phyloP scores from a whole-genome alignment of 2,797 vertebrate genomes.

The Nasua narica region DNA sequence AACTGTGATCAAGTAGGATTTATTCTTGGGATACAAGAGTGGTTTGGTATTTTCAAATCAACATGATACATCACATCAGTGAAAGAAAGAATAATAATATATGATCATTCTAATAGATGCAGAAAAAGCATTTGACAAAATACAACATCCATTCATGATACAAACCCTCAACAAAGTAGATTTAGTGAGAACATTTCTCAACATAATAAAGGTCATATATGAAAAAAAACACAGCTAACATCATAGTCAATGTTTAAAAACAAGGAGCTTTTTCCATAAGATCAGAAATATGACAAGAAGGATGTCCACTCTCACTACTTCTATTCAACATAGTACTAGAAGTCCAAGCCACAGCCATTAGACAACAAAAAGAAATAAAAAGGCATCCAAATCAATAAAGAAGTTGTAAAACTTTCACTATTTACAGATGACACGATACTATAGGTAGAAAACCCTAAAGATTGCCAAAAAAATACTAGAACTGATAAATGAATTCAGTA shows the following conservation, averaged over 20 bases:
- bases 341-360: not conserved
- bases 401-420: not conserved
- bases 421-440: not conserved
- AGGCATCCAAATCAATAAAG: not conserved
- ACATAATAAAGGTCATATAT: not conserved
- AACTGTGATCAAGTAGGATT: not conserved
- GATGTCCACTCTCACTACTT: not conserved
- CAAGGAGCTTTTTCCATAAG: not conserved
- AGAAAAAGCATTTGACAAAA: not conserved
- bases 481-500: not conserved
- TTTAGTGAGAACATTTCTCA: not conserved
- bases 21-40: not conserved
- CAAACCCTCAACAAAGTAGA: not conserved
- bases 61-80: not conserved
- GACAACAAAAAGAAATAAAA: not conserved
- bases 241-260: not conserved
- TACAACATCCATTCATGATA: not conserved
- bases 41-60: not conserved
- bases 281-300: not conserved
- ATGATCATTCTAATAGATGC: no score
- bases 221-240: not conserved
- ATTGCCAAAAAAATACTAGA: not conserved
- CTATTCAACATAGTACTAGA: no score
- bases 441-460: not conserved
- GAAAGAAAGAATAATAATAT: not conserved